Conservation (phyloP, 2,113 vertebrate genomes). For the Trochalopteron elliotii region DNA sequence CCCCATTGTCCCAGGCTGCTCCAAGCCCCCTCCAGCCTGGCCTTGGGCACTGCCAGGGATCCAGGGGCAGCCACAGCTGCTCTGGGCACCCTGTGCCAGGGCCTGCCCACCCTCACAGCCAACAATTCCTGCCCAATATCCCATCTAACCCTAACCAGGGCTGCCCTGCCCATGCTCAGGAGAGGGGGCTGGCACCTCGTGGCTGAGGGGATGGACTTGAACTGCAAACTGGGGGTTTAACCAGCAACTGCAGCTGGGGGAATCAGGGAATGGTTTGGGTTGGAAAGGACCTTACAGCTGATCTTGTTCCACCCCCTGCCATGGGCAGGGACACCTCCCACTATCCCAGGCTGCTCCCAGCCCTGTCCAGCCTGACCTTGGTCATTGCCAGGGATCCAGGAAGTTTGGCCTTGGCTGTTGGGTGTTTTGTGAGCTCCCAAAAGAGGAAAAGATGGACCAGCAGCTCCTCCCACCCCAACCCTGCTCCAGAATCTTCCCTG, state of each 20-base stretch:
- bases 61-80: too few relatives aligned
- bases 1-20: fast-evolving
- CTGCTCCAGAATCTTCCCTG: neutral
- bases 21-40: neutral
- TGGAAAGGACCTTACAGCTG: neutral
- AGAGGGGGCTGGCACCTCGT: too few relatives aligned
- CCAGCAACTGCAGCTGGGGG: too few relatives aligned
- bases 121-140: too few relatives aligned
- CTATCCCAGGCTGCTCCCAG: fast-evolving
- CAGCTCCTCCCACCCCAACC: neutral
- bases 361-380: neutral
- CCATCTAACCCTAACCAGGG: too few relatives aligned
- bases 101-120: too few relatives aligned
- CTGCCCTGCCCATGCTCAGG: too few relatives aligned
- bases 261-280: neutral
- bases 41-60: neutral
- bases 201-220: too few relatives aligned
- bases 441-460: fast-evolving
- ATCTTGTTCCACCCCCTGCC: neutral
- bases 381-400: neutral
- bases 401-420: neutral
- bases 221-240: too few relatives aligned
- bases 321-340: neutral
- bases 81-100: too few relatives aligned
- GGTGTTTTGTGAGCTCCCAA: neutral